A percentile compares a stretch with the other conserved stretches of the same genome.
These are phyloP conservation scores for Drosophila miranda DNA, from an alignment of 1,140 invertebrate species.

Conservation along the genomic window DNA sequence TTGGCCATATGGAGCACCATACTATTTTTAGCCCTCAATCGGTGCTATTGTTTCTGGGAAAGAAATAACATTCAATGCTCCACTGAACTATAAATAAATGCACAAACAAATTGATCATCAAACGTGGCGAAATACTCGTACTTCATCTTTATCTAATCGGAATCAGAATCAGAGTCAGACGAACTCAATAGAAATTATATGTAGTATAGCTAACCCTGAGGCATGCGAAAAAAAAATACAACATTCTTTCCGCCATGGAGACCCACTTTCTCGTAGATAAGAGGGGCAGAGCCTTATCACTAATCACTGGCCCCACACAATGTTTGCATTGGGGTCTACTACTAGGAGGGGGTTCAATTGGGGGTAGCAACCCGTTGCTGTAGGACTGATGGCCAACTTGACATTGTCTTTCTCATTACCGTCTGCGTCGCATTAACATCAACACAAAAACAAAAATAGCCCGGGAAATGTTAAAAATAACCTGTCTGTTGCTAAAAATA, in stretches of 20 bases:
- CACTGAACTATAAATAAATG: conserved; percentile 11
- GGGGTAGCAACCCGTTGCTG: conserved; percentile 6
- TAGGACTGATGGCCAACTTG: conserved; percentile 24
- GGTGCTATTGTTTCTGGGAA: background rate
- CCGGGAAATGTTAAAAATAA: conserved; percentile 50
- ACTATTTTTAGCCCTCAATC: background rate
- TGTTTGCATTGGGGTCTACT: conserved; percentile 21
- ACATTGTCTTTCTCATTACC: conserved; percentile 25
- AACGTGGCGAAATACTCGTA: conserved; percentile 11
- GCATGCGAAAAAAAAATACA: conserved; percentile 12
- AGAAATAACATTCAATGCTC: background rate
- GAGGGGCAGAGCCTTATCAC: conserved; percentile 6
- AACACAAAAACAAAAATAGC: conserved; percentile 46
- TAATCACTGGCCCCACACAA: conserved; percentile 11
- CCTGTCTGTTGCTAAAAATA: conserved; percentile 49
- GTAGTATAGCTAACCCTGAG: background rate
- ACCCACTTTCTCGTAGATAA: conserved; percentile 32
- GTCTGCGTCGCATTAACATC: conserved; percentile 37
- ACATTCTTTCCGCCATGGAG: conserved; percentile 17
- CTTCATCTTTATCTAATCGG: conserved; percentile 24
- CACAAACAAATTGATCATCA: conserved; percentile 7
- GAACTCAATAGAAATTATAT: conserved; percentile 10
- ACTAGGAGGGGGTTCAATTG: background rate
- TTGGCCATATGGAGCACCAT: conserved; percentile 15
- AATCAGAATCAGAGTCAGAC: background rate